A percentile compares a stretch with the other conserved stretches of the same genome.
Conservation (phyloP, 2,797 vertebrate genomes). For the Tapirus indicus region DNA sequence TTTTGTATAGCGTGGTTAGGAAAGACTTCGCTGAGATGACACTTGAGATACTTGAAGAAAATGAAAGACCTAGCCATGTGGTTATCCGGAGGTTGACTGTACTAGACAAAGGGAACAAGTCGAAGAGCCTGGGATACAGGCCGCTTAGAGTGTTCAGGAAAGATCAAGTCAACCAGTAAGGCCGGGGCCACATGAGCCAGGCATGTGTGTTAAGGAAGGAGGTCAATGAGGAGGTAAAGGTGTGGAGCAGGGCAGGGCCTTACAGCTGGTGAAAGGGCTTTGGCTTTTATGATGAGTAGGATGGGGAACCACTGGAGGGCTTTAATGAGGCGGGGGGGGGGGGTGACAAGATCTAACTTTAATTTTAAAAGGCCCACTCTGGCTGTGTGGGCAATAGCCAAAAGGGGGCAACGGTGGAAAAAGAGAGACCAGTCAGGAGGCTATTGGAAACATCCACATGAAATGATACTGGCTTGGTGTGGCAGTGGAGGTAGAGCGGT, state of each 20-base stretch:
- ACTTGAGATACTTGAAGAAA: not conserved
- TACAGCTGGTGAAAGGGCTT: not conserved
- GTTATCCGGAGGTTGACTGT: not conserved
- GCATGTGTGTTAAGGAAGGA: not conserved
- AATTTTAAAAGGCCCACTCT: not conserved
- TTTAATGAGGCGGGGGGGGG: accelerated
- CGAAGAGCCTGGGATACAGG: not conserved
- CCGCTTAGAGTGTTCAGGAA: not conserved
- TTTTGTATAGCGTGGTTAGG: not conserved
- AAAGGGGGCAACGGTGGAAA: not conserved
- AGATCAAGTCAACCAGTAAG: not conserved
- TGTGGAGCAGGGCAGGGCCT: too few relatives aligned
- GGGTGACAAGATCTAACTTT: not conserved
- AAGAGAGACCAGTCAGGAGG: not conserved
- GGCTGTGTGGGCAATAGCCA: not conserved
- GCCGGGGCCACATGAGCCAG: not conserved
- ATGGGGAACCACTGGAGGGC: not conserved
- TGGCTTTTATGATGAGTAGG: not conserved
- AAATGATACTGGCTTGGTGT: not conserved
- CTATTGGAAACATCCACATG: not conserved
- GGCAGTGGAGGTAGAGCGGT: not conserved
- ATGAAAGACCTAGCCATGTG: not conserved
- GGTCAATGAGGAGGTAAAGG: not conserved
- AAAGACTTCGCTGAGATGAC: not conserved
- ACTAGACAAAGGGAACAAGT: not conserved